Percentiles rank a stretch among this genome's conserved stretches.
phyloP scores from a whole-genome alignment of 1,140 invertebrate species.

The Ectropis grisescens region DNA sequence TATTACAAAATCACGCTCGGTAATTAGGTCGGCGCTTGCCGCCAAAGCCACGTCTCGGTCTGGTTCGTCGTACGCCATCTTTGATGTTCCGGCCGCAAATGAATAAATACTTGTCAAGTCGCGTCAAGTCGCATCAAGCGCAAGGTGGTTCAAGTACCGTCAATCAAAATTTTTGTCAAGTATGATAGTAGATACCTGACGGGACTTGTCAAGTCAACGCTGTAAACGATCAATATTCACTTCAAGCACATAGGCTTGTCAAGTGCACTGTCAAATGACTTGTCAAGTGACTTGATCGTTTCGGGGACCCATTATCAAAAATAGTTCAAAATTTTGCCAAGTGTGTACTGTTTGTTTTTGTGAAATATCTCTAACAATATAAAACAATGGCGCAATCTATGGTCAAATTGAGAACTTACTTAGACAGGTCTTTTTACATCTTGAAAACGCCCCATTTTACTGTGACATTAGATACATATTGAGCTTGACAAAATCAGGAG shows the following conservation, averaged over 20 bases:
- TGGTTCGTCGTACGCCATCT: constrained; percentile 4
- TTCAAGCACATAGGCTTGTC: constrained; percentile 8
- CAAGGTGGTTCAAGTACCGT: constrained; percentile 5
- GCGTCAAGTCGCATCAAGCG: constrained; percentile 2
- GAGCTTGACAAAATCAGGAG: no score
- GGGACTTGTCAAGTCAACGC: constrained; percentile 8
- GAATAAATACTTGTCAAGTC: constrained; percentile 5
- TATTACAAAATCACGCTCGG: not conserved
- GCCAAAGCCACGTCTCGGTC: constrained; percentile 3
- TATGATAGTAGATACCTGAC: constrained; percentile 4
- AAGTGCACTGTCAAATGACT: no score
- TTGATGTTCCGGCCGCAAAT: constrained; percentile 5
- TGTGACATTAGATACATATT: no score
- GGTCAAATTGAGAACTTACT: no score
- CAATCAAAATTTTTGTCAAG: constrained; percentile 10
- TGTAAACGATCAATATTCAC: constrained; percentile 10
- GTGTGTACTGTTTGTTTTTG: no score
- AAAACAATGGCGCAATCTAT: no score
- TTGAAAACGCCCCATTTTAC: no score
- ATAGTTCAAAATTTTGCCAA: no score
- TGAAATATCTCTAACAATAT: no score
- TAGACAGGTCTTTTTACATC: no score
- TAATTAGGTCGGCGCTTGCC: not conserved
- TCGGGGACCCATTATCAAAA: not conserved
- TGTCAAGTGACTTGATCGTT: no score